phyloP scores from a whole-genome alignment of 2,888 invertebrate genomes.

The Therioaphis trifolii region DNA sequence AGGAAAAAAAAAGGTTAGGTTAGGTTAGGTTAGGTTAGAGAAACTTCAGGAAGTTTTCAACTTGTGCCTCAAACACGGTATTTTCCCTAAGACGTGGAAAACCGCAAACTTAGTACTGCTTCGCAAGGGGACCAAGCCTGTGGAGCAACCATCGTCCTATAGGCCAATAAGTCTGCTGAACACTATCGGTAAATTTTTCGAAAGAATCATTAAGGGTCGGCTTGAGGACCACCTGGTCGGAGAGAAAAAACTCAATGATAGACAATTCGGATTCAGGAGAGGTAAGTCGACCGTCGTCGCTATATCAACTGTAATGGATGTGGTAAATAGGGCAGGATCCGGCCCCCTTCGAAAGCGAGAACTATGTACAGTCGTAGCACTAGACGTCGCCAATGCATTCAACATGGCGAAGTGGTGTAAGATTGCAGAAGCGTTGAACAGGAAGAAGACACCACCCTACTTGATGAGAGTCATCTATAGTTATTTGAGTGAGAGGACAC shows the following conservation, averaged over 20 bases:
- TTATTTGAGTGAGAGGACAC: constrained; percentile 9
- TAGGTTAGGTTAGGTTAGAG: background rate
- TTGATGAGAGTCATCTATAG: constrained; percentile 25
- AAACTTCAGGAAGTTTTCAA: constrained; percentile 5
- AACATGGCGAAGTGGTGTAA: constrained; percentile 31
- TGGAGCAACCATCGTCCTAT: background rate
- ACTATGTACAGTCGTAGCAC: constrained; percentile 4
- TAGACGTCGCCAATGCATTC: constrained; percentile 25
- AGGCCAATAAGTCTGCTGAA: constrained; percentile 21
- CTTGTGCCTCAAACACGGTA: constrained; percentile 6
- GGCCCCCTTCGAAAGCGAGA: constrained; percentile 10
- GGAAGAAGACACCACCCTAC: background rate
- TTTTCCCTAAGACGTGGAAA: background rate
- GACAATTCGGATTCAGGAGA: constrained; percentile 12
- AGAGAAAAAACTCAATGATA: background rate
- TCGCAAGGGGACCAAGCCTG: background rate
- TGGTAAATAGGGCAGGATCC: constrained; percentile 9
- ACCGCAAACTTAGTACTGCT: background rate
- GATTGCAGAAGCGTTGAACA: constrained; percentile 21
- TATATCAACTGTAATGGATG: constrained; percentile 4
- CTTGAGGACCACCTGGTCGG: background rate
- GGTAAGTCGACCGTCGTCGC: constrained; percentile 9
- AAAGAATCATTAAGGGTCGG: background rate
- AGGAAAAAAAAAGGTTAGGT: no score
- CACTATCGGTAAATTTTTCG: background rate